A percentile compares a stretch with the other conserved stretches of the same genome.
phyloP scores from a whole-genome alignment of 2,797 vertebrate genomes.

The Podarcis siculus region DNA sequence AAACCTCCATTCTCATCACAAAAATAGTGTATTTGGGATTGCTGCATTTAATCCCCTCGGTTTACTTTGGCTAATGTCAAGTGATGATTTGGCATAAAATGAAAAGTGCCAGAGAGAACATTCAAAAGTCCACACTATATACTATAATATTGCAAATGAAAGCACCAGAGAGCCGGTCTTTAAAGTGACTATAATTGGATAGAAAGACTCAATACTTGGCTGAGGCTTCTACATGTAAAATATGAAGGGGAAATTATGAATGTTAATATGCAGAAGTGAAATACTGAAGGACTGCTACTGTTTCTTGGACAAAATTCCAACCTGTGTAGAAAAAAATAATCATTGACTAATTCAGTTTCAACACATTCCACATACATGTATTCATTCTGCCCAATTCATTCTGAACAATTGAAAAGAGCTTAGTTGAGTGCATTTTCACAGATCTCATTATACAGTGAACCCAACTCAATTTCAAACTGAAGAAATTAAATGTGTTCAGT shows the following conservation, averaged over 20 bases:
- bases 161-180: background rate
- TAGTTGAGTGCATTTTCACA: background rate
- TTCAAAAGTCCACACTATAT: background rate
- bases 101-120: background rate
- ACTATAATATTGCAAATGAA: background rate
- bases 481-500: background rate
- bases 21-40: background rate
- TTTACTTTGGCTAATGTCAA: background rate
- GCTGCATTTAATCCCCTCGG: background rate
- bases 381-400: background rate
- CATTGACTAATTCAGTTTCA: conserved; percentile 5
- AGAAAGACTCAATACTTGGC: background rate
- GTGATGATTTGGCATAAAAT: background rate
- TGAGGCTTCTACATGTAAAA: conserved; percentile 12
- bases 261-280: background rate
- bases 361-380: background rate
- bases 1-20: background rate
- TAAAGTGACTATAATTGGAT: background rate
- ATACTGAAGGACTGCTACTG: background rate
- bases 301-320: background rate
- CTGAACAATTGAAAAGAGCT: background rate
- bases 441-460: background rate
- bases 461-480: background rate
- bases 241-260: background rate
- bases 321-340: background rate